A percentile compares a stretch with the other conserved stretches of the same genome.
Conservation (phyloP, 2,888 invertebrate genomes). For the Phortica okadai region DNA sequence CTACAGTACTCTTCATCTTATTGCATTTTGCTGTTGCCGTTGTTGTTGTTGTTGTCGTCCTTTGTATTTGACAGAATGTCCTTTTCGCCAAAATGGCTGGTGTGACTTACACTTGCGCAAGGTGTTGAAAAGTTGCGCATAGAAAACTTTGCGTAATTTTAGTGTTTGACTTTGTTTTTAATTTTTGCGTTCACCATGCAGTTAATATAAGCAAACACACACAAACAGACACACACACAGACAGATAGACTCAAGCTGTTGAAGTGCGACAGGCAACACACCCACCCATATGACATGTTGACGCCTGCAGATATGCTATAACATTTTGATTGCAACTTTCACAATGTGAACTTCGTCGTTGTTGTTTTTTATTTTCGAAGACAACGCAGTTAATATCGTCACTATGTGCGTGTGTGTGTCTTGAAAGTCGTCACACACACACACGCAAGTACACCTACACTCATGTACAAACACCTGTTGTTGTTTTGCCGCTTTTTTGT, state of each 20-base stretch:
- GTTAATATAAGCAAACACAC: conserved; percentile 45
- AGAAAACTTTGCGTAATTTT: conserved; percentile 4
- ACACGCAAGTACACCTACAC: background rate
- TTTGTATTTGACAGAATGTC: conserved; percentile 35
- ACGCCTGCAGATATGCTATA: conserved; percentile 55
- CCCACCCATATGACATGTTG: conserved; percentile 7
- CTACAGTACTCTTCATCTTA: conserved; percentile 55
- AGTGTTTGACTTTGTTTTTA: conserved; percentile 13
- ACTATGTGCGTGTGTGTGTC: conserved; percentile 5
- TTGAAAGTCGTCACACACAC: background rate
- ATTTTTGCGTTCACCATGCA: conserved; percentile 37
- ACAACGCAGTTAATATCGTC: background rate
- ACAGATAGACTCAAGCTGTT: too few species aligned
- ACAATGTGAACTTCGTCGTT: conserved; percentile 1
- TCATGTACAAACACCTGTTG: conserved; percentile 28
- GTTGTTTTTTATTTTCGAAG: background rate
- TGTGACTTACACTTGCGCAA: conserved; percentile 28
- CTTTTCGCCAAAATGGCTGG: conserved; percentile 3
- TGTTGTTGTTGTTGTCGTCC: conserved; percentile 22
- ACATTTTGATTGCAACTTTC: conserved; percentile 43
- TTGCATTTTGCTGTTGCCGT: conserved; percentile 23
- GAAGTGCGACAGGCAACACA: background rate
- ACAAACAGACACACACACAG: conserved; percentile 25
- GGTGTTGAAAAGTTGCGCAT: conserved; percentile 20
- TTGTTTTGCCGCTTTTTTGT: background rate